Base-by-base conservation (phyloP, 2,113 vertebrate genomes). In the Pogonocichla stellata region DNA sequence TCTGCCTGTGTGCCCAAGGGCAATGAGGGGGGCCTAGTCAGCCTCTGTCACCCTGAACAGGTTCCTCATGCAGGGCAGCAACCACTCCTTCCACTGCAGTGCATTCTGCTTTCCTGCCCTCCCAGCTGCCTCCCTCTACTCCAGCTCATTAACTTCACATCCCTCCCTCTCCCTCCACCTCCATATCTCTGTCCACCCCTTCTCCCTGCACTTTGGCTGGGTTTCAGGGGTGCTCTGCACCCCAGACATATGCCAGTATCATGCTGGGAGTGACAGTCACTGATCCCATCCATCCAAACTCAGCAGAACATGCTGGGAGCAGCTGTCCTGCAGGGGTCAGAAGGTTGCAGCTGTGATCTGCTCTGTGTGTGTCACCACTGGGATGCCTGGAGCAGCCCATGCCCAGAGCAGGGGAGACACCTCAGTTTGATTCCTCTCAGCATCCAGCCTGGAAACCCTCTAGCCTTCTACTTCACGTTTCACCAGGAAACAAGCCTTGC, bases 31-130 rank as follows among this genome's bases (percentile, higher is more conserved):
- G n/a, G n/a, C n/a, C n/a, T n/a, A n/a, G n/a, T n/a, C n/a, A n/a
- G n/a, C 14, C 28, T 84, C 54, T 84, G 64, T 73, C 36, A 47
- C 15, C 12, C 43, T 6, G 2, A 12, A 36, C 40, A 75, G 81
- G 31, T 19, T 73, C 50, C 34, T 3, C 25, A 28, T 0, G 0
- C 5, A 1, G 16, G 40, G 12, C 47, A 69, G 78, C 7, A 1
- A 14, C 26, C 1, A 0, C 25, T 92, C 50, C 29, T 90, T 72
- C 73, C 54, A 25, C 10, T 2, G 1, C 72, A 69, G 53, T 12
- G 38, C 53, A 23, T 10, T 60, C 31, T n/a, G 9, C 42, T 80
- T 53, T 20, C 45, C 70, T 78, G 56, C 80, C 23, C 71, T 82
- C 42, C 29, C 28, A 6, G 14, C 61, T 88, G 29, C 56, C 28